Evolutionary conservation across 2,797 vertebrate genomes (phyloP).

Genomic region (Pseudotriccus pelzelni): DNA sequence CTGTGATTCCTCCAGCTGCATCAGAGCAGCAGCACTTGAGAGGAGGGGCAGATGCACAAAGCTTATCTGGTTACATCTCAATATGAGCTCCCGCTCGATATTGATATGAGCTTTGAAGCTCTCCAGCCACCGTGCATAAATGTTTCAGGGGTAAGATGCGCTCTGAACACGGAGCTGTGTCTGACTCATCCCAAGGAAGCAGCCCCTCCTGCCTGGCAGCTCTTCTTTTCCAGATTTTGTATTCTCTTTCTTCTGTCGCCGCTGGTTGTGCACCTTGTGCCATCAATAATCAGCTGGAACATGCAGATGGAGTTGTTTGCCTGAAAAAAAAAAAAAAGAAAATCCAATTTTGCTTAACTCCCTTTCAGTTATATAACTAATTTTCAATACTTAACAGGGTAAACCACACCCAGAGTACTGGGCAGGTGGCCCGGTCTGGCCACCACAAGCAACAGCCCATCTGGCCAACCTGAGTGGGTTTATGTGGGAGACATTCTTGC

Average conservation of each 20-base stretch:
- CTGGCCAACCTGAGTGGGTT: neutral
- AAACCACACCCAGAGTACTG: neutral
- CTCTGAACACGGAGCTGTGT: neutral
- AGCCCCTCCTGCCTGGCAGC: neutral
- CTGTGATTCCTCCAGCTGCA: constrained; percentile 20
- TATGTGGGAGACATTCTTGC: neutral
- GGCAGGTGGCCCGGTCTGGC: neutral
- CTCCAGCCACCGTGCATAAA: neutral
- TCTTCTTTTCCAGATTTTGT: neutral
- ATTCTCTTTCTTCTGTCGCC: neutral
- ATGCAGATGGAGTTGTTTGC: neutral
- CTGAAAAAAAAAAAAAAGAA: neutral
- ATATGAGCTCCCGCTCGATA: neutral
- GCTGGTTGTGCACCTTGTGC: neutral
- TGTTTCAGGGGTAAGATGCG: neutral
- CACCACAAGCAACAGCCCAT: neutral
- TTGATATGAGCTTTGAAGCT: constrained; percentile 18
- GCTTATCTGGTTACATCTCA: neutral
- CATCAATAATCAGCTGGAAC: neutral
- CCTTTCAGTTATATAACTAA: neutral
- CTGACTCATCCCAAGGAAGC: neutral
- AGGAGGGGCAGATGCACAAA: constrained; percentile 12
- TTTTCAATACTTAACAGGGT: neutral
- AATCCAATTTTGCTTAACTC: neutral
- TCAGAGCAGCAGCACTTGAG: neutral